phyloP scores from a whole-genome alignment of 2,113 vertebrate genomes.

The Rattus rattus region DNA sequence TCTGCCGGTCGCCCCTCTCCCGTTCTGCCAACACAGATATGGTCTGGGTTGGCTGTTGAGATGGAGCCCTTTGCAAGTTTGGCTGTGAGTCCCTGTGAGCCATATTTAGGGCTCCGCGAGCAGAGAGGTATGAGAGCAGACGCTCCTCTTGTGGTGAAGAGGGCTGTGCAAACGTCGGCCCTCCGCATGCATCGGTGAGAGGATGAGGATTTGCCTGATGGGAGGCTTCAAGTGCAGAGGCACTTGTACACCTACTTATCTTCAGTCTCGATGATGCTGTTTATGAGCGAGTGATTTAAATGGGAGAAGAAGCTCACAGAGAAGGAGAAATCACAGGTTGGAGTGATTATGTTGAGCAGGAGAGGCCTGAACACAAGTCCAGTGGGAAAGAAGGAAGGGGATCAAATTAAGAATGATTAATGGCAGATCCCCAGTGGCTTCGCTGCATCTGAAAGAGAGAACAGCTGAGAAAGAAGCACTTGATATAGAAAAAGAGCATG shows the following conservation, averaged over 20 bases:
- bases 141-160: slow-evolving; percentile 40
- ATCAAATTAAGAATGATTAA: slow-evolving; percentile 71
- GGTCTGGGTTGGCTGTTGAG: not conserved
- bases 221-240: slow-evolving; percentile 69
- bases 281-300: slow-evolving; percentile 63
- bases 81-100: not conserved
- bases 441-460: slow-evolving; percentile 57
- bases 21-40: not conserved
- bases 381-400: slow-evolving; percentile 66
- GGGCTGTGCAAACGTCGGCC: slow-evolving; percentile 10
- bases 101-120: fast-evolving
- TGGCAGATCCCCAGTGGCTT: slow-evolving; percentile 60
- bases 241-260: slow-evolving; percentile 76
- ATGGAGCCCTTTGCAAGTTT: not conserved
- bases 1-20: fast-evolving
- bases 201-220: slow-evolving; percentile 72
- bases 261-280: slow-evolving; percentile 70
- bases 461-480: slow-evolving; percentile 62
- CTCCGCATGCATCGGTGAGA: slow-evolving; percentile 57
- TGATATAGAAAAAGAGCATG: slow-evolving; percentile 24
- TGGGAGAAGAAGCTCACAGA: slow-evolving; percentile 57
- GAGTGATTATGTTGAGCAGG: slow-evolving; percentile 70
- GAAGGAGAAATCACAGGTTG: slow-evolving; percentile 68
- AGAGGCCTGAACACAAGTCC: slow-evolving; percentile 61
- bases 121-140: slow-evolving; percentile 26